A percentile compares a stretch with the other conserved stretches of the same genome.
Conservation (phyloP, 2,888 invertebrate species). For the Liposcelis brunnea region DNA sequence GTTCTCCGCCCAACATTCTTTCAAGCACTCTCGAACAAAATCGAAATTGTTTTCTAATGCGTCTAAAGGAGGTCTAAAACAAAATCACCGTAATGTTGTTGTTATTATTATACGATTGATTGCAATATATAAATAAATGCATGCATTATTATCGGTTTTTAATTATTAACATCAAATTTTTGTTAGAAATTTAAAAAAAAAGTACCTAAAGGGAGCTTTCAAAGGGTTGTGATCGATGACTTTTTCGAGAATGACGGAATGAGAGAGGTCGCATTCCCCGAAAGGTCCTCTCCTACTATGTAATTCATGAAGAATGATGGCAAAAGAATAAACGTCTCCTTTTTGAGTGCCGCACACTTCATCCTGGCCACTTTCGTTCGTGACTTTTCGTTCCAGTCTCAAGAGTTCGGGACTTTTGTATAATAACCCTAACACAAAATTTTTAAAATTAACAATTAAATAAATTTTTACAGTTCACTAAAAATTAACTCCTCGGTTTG, state of each 20-base stretch:
- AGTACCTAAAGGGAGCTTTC: too few species aligned
- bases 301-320: conserved; percentile 73
- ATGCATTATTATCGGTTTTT: conserved; percentile 5
- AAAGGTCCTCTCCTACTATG: conserved; percentile 75
- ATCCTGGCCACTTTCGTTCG: conserved; percentile 20
- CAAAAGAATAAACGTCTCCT: conserved; percentile 75
- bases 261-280: conserved; percentile 44
- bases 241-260: conserved; percentile 46
- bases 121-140: too few species aligned
- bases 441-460: too few species aligned
- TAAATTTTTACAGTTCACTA: conserved; percentile 4
- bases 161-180: not conserved
- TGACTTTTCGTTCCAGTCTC: conserved; percentile 20
- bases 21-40: conserved; percentile 66
- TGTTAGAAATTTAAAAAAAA: conserved; percentile 9
- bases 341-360: conserved; percentile 41
- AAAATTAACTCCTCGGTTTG: not conserved
- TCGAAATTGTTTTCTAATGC: conserved; percentile 66
- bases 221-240: conserved; percentile 28
- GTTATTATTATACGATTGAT: too few species aligned
- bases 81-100: too few species aligned
- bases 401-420: conserved; percentile 71
- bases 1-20: conserved; percentile 77
- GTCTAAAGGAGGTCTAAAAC: conserved; percentile 55
- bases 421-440: conserved; percentile 38